These are phyloP conservation scores for Anolis apletophallus DNA, from an alignment of 2,797 vertebrate genomes.

Conservation along the genomic window DNA sequence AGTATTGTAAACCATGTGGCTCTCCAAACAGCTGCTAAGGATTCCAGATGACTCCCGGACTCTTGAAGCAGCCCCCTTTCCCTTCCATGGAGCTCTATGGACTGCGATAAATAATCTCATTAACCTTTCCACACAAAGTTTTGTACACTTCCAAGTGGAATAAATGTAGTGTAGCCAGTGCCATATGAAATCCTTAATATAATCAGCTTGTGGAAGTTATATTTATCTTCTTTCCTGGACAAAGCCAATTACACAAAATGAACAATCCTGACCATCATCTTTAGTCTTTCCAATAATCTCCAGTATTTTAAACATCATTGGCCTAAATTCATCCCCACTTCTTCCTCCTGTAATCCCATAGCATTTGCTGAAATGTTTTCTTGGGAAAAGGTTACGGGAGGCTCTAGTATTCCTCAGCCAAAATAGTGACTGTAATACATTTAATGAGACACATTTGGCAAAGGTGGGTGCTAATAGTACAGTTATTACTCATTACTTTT, in stretches of 20 bases:
- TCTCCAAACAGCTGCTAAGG: constrained; percentile 29
- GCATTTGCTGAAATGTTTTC: constrained; percentile 1
- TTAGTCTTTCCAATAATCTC: constrained; percentile 14
- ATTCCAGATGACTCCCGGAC: constrained; percentile 15
- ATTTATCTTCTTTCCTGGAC: constrained; percentile 60
- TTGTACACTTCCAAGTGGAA: constrained; percentile 36
- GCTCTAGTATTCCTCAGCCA: background rate
- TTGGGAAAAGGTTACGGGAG: background rate
- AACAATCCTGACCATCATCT: constrained; percentile 25
- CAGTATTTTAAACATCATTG: constrained; percentile 17
- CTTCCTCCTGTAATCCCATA: constrained; percentile 38
- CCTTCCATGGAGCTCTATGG: background rate
- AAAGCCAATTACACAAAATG: constrained; percentile 55
- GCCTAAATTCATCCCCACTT: constrained; percentile 37
- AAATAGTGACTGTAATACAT: background rate
- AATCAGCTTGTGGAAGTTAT: constrained; percentile 54
- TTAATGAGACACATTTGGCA: background rate
- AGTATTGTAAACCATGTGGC: constrained; percentile 21
- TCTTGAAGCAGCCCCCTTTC: constrained; percentile 5
- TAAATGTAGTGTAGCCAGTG: constrained; percentile 23
- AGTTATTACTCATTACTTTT: background rate
- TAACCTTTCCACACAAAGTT: constrained; percentile 29
- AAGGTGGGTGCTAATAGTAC: background rate
- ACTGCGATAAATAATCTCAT: constrained; percentile 22
- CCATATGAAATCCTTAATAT: constrained; percentile 43